Percentiles rank a stretch among this genome's conserved stretches.
These are phyloP conservation scores for Sericinus montela DNA, from an alignment of 2,888 invertebrate species.

Conservation along the genomic window DNA sequence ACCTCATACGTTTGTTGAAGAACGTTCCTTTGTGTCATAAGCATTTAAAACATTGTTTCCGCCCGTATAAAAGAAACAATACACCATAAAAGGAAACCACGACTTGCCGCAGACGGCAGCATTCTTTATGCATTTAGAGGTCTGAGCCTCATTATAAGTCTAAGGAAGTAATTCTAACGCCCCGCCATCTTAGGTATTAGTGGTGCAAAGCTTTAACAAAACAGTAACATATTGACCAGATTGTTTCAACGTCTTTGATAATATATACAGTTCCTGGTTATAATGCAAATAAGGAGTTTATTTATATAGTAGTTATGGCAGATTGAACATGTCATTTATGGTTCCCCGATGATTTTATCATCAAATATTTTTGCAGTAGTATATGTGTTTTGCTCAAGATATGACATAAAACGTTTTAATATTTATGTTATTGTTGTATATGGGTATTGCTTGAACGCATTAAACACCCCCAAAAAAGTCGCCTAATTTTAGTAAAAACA, in stretches of 20 bases:
- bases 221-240: not conserved
- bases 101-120: constrained; percentile 10
- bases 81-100: constrained; percentile 13
- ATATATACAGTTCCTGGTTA: constrained; percentile 4
- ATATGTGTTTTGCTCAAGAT: no score
- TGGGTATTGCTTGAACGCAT: no score
- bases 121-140: constrained; percentile 13
- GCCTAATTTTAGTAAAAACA: no score
- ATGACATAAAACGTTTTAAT: no score
- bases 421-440: no score
- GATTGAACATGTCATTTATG: no score
- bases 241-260: not conserved
- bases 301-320: no score
- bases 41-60: constrained; percentile 15
- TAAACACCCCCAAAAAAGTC: no score
- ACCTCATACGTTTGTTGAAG: not conserved
- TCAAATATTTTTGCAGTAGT: no score
- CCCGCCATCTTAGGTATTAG: constrained; percentile 8
- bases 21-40: constrained; percentile 8
- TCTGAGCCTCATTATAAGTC: constrained; percentile 9
- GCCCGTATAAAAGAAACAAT: constrained; percentile 14
- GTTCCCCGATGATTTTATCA: no score
- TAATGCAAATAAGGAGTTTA: no score
- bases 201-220: not conserved
- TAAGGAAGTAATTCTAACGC: constrained; percentile 22